Evolutionary conservation across 2,113 vertebrate genomes (phyloP).

Genomic region (Leucoraja erinaceus): DNA sequence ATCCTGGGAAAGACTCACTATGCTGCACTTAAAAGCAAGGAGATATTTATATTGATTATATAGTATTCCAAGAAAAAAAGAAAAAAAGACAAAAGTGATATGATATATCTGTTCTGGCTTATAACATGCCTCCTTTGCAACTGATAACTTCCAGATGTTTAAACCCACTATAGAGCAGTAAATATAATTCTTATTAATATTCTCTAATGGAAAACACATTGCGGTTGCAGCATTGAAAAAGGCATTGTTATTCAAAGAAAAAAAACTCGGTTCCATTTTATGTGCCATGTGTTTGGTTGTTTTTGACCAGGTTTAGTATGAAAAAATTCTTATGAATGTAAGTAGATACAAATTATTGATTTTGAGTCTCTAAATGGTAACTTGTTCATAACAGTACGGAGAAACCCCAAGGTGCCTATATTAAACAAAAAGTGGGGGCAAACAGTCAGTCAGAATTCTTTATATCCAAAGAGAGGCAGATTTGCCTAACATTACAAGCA

Average conservation of each 20-base stretch:
- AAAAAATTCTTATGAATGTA: not conserved
- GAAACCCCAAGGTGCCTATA: not conserved
- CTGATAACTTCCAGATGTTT: slow-evolving; percentile 34
- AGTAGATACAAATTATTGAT: slow-evolving; percentile 11
- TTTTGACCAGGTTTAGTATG: not conserved
- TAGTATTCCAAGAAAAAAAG: slow-evolving; percentile 17
- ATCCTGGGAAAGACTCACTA: not conserved
- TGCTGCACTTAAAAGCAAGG: slow-evolving; percentile 14
- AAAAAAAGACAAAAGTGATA: slow-evolving; percentile 23
- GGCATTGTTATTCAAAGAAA: slow-evolving; percentile 14
- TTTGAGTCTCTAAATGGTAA: not conserved
- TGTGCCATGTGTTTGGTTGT: not conserved
- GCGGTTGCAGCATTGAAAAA: not conserved
- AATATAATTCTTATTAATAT: slow-evolving; percentile 38
- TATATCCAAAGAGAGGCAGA: not conserved
- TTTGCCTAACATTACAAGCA: not conserved
- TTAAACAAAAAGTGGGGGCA: not conserved
- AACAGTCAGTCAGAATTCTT: not conserved
- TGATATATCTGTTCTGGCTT: slow-evolving; percentile 36
- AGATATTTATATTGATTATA: slow-evolving; percentile 27
- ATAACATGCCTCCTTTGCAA: slow-evolving; percentile 35
- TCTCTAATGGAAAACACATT: slow-evolving; percentile 30
- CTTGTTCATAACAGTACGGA: not conserved
- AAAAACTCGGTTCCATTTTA: slow-evolving; percentile 3
- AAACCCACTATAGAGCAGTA: slow-evolving; percentile 33